Base-by-base conservation (phyloP, 2,888 invertebrate genomes). In the Papilio demoleus region DNA sequence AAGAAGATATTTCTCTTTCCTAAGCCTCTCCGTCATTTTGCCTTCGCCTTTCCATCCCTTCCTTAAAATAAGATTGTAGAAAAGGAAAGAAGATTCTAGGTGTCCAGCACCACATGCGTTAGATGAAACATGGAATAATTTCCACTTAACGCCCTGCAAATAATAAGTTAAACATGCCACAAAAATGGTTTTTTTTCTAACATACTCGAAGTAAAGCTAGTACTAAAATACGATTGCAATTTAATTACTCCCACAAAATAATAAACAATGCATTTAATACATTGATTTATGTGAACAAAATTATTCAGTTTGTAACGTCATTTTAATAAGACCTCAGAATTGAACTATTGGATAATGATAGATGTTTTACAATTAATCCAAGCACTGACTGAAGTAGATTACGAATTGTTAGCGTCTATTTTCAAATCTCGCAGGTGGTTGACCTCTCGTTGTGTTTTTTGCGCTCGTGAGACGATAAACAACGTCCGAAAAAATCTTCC, bases 361-460 rank as follows among this genome's bases (percentile, higher is more conserved):
- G 53, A 60, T 42, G 61, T 38, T n/a, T 5, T 61, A 24, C 42
- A 50, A 69, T 56, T 69, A 69, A 69, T 65, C 34, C 27, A 22
- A 53, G 68, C 40, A 65, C 60, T 68, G 63, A 63, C 68, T 38
- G 19, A 45, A 65, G 50, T 65, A 60, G 64, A 50, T 42, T 68
- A 61, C 38, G 47, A 53, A 68, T 69, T 65, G 65, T 65, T 61
- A n/a, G 59, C 36, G 31, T 59, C 65, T 68, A 60, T 69, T 65
- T 60, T 61, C 42, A 24, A 53, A 61, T 64, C n/a, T 42, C 19
- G 5, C 65, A 40, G 65, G 50, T 69, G 53, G 19, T 40, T 50
- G 42, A 65, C 60, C 65, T n/a, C 27, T 36, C 8, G 45, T 36
- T 50, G 17, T 47, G 63, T n/a, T 68, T 68, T 63, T 58, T 42